These are phyloP conservation scores for Phaenicophaeus curvirostris DNA, from an alignment of 2,797 vertebrate genomes.

Conservation along the genomic window DNA sequence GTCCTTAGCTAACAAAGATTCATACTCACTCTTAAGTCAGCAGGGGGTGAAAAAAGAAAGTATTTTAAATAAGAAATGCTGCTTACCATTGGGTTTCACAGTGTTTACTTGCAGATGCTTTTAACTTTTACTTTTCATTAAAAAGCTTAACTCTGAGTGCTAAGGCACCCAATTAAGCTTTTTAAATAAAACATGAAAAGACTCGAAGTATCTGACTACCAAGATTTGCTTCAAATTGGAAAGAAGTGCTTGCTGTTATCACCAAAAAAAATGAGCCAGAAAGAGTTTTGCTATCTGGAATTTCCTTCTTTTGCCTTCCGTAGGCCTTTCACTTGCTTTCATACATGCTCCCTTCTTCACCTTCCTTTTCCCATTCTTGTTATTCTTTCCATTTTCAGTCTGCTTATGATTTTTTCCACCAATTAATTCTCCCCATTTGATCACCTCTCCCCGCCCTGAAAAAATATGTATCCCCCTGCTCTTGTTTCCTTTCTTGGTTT, in stretches of 20 bases:
- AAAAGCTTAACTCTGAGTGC: conserved; percentile 48
- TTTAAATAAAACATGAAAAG: conserved; percentile 59
- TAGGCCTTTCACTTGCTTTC: background rate
- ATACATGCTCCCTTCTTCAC: background rate
- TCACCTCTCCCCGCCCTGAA: background rate
- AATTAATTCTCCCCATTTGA: background rate
- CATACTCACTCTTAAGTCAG: background rate
- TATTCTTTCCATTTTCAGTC: background rate
- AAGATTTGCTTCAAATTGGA: conserved; percentile 29
- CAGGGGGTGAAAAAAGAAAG: background rate
- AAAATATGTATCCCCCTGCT: background rate
- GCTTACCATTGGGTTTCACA: conserved; percentile 54
- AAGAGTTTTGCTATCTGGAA: background rate
- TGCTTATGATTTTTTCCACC: background rate
- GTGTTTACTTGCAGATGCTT: conserved; percentile 57
- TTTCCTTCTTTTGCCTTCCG: background rate
- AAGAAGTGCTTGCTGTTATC: background rate
- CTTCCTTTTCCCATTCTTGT: background rate
- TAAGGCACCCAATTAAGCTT: conserved; percentile 61
- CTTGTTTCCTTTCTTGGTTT: background rate
- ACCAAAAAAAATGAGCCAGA: background rate
- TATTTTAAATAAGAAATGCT: conserved; percentile 53
- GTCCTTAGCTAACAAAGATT: background rate
- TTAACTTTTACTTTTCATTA: conserved; percentile 66
- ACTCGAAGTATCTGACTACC: background rate